Percentiles rank a stretch among this genome's conserved stretches.
These are phyloP conservation scores for Lampropteryx suffumata DNA, from an alignment of 2,888 invertebrate genomes.

Conservation along the genomic window DNA sequence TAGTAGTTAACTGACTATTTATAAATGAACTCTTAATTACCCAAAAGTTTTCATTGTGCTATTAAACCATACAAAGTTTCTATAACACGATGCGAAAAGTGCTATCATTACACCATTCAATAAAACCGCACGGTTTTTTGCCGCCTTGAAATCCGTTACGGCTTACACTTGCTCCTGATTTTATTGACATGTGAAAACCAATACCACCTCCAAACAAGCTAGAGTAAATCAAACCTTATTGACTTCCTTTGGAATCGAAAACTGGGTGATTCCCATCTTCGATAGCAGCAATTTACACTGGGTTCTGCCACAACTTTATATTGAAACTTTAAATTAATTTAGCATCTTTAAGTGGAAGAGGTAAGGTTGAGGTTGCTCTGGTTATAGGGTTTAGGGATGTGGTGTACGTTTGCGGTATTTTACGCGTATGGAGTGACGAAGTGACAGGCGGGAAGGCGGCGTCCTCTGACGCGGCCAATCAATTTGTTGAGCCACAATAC, in stretches of 20 bases:
- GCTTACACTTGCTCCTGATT: conserved; percentile 40
- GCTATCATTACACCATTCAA: conserved; percentile 24
- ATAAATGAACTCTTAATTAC: too few relatives aligned
- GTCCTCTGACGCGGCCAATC: conserved; percentile 71
- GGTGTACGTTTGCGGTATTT: conserved; percentile 41
- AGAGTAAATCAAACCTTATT: conserved; percentile 4
- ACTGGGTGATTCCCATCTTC: conserved; percentile 12
- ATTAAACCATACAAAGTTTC: conserved; percentile 13
- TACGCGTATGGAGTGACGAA: conserved; percentile 68
- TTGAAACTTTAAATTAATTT: background rate
- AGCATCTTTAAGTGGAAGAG: conserved; percentile 10
- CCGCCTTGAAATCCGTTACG: conserved; percentile 38
- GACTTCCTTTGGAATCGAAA: background rate
- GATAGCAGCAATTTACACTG: conserved; percentile 32
- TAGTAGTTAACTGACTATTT: too few relatives aligned
- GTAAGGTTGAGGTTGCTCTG: conserved; percentile 34
- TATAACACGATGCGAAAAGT: too few relatives aligned
- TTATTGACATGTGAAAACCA: conserved; percentile 42
- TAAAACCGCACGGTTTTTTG: conserved; percentile 30
- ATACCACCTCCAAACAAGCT: background rate
- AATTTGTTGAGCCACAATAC: conserved; percentile 77
- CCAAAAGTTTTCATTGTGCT: too few relatives aligned
- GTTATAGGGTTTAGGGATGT: conserved; percentile 9
- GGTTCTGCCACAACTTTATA: conserved; percentile 23
- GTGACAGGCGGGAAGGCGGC: conserved; percentile 73